Evolutionary conservation across 2,888 invertebrate genomes (phyloP).

Genomic region (Agonopterix heracliana): DNA sequence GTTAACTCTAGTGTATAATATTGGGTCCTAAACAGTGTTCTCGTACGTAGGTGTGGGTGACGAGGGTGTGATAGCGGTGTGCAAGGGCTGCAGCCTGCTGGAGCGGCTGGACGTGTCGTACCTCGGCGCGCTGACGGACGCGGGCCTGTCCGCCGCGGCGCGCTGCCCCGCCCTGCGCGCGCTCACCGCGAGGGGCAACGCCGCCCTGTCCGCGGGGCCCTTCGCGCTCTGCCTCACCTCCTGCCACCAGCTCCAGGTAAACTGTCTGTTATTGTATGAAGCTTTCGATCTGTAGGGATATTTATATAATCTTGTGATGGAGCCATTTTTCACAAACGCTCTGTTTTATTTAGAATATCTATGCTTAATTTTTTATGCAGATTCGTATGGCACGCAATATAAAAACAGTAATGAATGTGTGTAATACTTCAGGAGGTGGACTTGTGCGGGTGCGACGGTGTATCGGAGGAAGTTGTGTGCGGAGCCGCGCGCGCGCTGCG

Average conservation of each 20-base stretch:
- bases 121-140: constrained; percentile 42
- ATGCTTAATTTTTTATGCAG: too few species aligned
- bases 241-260: constrained; percentile 40
- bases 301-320: too few species aligned
- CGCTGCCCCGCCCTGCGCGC: constrained; percentile 24
- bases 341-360: too few species aligned
- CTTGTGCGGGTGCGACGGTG: constrained; percentile 53
- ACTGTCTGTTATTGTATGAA: too few species aligned
- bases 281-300: too few species aligned
- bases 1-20: too few species aligned
- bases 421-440: constrained; percentile 41
- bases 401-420: neutral
- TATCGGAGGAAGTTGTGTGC: constrained; percentile 40
- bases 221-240: constrained; percentile 31
- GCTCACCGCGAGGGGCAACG: constrained; percentile 38
- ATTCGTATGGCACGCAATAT: too few species aligned
- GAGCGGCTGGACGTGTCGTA: constrained; percentile 51
- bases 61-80: constrained; percentile 45
- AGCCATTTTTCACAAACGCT: neutral
- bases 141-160: constrained; percentile 31
- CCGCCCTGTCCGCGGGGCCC: constrained; percentile 37
- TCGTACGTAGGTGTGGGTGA: constrained; percentile 43
- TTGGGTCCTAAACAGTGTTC: too few species aligned
- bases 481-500: constrained; percentile 36
- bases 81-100: constrained; percentile 38